A percentile compares a stretch with the other conserved stretches of the same genome.
phyloP scores from a whole-genome alignment of 2,113 vertebrate species.

The Rhineura floridana region DNA sequence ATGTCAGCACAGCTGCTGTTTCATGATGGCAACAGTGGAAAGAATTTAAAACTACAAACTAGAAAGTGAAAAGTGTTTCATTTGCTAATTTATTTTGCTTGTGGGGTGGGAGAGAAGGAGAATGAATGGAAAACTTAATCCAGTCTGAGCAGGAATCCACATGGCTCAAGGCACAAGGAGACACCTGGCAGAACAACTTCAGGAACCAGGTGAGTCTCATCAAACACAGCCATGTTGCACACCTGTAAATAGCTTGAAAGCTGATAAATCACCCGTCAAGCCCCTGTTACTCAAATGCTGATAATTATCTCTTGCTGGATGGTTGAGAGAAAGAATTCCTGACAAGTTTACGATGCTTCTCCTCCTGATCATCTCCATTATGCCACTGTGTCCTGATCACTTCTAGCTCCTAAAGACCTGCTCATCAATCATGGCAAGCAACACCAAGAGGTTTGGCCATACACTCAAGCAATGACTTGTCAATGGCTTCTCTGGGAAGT shows the following conservation, averaged over 20 bases:
- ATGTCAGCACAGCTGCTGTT: neutral
- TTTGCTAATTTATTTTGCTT: conserved; percentile 18
- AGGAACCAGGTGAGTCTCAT: neutral
- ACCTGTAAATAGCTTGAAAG: neutral
- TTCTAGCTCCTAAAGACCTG: no score
- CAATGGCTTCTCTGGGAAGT: no score
- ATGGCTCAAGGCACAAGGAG: conserved; percentile 13
- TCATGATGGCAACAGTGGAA: neutral
- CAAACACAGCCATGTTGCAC: conserved; percentile 18
- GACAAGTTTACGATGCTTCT: neutral
- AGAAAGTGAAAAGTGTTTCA: neutral
- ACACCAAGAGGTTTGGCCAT: no score
- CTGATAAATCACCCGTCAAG: conserved; percentile 25
- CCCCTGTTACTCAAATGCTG: neutral
- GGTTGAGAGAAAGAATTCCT: neutral
- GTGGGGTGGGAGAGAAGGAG: neutral
- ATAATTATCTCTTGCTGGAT: neutral
- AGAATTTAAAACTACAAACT: neutral
- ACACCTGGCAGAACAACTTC: conserved; percentile 22
- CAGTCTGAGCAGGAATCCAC: neutral
- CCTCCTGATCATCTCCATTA: neutral
- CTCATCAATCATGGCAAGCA: no score
- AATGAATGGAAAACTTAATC: neutral
- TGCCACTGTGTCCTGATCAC: no score
- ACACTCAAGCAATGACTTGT: no score